A percentile compares a stretch with the other conserved stretches of the same genome.
Evolutionary conservation across 92 coral and sea anemone species (phyloP).

Genomic region (Phenganax marumi): DNA sequence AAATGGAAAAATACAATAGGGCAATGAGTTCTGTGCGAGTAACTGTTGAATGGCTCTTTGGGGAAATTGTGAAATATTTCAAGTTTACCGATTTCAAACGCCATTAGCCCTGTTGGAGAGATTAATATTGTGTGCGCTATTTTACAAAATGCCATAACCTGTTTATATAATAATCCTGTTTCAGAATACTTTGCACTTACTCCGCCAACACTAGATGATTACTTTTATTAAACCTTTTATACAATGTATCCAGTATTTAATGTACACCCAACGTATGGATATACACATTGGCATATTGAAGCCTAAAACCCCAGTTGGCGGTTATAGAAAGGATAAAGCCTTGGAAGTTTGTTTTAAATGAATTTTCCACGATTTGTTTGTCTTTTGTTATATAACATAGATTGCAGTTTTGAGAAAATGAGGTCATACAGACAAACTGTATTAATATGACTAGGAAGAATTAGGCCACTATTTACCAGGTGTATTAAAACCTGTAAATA

Average conservation of each 20-base stretch:
- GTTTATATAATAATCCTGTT: conserved; percentile 6
- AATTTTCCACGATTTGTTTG: too few relatives aligned
- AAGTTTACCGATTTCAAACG: neutral
- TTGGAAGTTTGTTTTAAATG: neutral
- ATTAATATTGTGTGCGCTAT: neutral
- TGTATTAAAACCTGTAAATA: too few relatives aligned
- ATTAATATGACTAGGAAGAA: too few relatives aligned
- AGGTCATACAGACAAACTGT: too few relatives aligned
- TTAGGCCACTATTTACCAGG: too few relatives aligned
- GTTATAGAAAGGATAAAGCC: neutral
- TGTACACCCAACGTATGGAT: too few relatives aligned
- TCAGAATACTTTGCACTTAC: neutral
- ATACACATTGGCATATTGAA: too few relatives aligned
- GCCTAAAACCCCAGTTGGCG: too few relatives aligned
- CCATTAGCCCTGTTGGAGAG: too few relatives aligned
- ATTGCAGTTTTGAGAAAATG: too few relatives aligned
- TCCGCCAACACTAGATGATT: neutral
- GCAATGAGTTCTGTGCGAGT: conserved; percentile 1
- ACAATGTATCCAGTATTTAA: neutral
- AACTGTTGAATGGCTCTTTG: conserved; percentile 10
- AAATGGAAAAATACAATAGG: neutral
- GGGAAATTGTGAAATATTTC: conserved; percentile 5
- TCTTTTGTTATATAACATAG: too few relatives aligned
- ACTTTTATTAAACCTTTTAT: neutral
- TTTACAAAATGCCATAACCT: conserved; percentile 5